phyloP scores from a whole-genome alignment of 2,113 vertebrate genomes.

The Dunckerocampus dactyliophorus region DNA sequence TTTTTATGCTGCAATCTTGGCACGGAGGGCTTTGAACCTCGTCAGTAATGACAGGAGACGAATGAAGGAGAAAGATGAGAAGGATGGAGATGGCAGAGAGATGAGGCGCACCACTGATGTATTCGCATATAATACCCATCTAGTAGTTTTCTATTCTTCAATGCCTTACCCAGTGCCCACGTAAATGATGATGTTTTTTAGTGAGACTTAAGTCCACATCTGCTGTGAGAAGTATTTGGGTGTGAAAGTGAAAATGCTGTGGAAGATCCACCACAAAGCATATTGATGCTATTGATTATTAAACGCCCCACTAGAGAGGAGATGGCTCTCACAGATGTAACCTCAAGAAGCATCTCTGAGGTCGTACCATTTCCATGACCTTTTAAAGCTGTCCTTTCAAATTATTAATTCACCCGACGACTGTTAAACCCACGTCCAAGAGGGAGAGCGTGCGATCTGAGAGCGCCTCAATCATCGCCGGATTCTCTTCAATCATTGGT shows the following conservation, averaged over 20 bases:
- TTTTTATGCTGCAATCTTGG: conserved; percentile 51
- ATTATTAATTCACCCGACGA: conserved; percentile 37
- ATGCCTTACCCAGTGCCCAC: conserved; percentile 33
- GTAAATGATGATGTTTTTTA: conserved; percentile 20
- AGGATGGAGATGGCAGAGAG: conserved; percentile 24
- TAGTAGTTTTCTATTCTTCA: conserved; percentile 22
- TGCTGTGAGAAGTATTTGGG: conserved; percentile 17
- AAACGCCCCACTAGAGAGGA: conserved; percentile 35
- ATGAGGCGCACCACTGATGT: conserved; percentile 31
- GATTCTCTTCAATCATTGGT: conserved; percentile 10
- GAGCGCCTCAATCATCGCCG: conserved; percentile 16
- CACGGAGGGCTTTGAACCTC: conserved; percentile 49
- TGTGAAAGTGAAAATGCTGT: conserved; percentile 17
- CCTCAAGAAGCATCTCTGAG: conserved; percentile 45
- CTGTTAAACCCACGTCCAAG: conserved; percentile 21
- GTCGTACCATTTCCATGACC: conserved; percentile 49
- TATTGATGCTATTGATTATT: conserved; percentile 64
- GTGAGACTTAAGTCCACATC: neutral
- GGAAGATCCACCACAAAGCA: conserved; percentile 11
- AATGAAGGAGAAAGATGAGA: conserved; percentile 44
- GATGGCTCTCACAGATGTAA: conserved; percentile 44
- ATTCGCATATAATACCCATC: conserved; percentile 18
- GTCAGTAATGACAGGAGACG: conserved; percentile 37
- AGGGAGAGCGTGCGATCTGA: neutral
- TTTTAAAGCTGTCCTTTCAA: conserved; percentile 57